Base-by-base conservation (phyloP, 2,888 invertebrate species). In the Phalera bucephala region DNA sequence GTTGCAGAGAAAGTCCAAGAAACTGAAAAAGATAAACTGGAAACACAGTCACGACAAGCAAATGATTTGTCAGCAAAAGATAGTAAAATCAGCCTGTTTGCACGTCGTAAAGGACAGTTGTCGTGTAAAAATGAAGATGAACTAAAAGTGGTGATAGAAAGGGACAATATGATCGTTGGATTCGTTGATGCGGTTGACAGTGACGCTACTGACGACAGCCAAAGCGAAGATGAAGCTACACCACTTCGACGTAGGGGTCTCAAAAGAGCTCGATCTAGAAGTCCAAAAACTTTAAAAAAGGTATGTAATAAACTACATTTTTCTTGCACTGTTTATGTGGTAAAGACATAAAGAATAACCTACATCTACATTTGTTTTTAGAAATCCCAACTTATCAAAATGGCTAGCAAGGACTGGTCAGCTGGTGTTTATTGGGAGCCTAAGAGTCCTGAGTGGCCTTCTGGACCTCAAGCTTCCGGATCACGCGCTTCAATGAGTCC, bases 81-180 rank as follows among this genome's bases (percentile, higher is more conserved):
- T 53, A 31, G 37, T 26, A 73, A 67, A 62, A 44, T 40, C 30
- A 60, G 67, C 51, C 47, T 79, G 20, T 80, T 76, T 39, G 49
- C 65, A 31, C 72, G 80, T 30, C 73, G 83, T 5, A 81, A 75
- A 60, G 66, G 64, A 35, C 68, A 66, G 17, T 42, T 72, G 15
- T 48, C 57, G 1, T 55, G 67, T 20, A 73, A 69, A 36, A 76
- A 71, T 31, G 78, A 78, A 36, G 87, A 87, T 52, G 84, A 83
- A 38, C 54, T 83, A 29, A 85, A 81, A 49, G 80, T 89, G 11
- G 78, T 85, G 2, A 88, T 90, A 53, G 87, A 89, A 65, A 80
- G 87, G 41, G 89, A 89, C 49, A 89, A 88, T 52, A 88, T 88
- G 87, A 78, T 87, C 12, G 82, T 88, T 14, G 86, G 86, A 2